A percentile compares a stretch with the other conserved stretches of the same genome.
Evolutionary conservation across 1,140 invertebrate genomes (phyloP).

Genomic region (Saccostrea echinata): DNA sequence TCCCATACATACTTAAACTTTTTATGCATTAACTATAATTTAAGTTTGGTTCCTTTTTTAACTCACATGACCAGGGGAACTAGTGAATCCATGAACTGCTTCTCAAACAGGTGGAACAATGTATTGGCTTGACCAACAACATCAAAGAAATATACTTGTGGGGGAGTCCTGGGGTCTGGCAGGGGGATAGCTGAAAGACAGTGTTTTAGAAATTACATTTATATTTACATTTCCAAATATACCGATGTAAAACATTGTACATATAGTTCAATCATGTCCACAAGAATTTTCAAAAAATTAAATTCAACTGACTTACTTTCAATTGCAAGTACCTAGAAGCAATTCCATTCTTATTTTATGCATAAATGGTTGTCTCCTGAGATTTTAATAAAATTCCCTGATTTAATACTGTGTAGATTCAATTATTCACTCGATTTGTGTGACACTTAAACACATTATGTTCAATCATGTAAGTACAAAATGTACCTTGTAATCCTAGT

Average conservation of each 20-base stretch:
- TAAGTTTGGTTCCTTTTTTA: background rate
- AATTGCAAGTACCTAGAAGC: background rate
- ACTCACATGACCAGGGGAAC: constrained; percentile 90
- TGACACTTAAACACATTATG: no score
- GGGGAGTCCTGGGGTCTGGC: constrained; percentile 91
- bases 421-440: no score
- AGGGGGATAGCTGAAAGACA: constrained; percentile 86
- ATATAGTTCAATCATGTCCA: no score
- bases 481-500: constrained; percentile 88
- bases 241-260: no score
- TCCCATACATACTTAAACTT: no score
- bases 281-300: no score
- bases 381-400: background rate
- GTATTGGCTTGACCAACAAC: constrained; percentile 96
- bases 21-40: background rate
- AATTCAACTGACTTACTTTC: background rate
- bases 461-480: background rate
- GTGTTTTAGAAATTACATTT: background rate
- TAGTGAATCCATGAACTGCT: constrained; percentile 94
- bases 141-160: constrained; percentile 95
- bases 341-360: background rate
- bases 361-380: no score
- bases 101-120: constrained; percentile 96
- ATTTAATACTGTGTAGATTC: background rate
- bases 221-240: no score